These are phyloP conservation scores for Zaprionus ghesquierei DNA, from an alignment of 1,140 invertebrate species.

Conservation along the genomic window DNA sequence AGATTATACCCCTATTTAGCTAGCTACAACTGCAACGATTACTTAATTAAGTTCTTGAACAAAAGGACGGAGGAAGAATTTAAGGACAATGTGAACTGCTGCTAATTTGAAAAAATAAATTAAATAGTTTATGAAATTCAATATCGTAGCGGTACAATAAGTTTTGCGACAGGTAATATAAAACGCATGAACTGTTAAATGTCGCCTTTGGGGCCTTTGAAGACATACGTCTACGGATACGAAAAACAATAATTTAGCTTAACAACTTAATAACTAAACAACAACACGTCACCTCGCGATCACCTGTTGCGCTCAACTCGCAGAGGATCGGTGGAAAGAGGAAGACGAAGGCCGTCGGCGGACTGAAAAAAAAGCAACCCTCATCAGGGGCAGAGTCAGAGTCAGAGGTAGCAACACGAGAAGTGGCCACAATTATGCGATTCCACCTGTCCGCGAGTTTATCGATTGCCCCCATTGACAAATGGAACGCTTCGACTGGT, in stretches of 20 bases:
- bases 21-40: background rate
- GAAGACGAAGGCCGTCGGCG: background rate
- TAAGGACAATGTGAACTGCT: background rate
- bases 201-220: conserved; percentile 48
- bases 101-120: background rate
- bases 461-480: conserved; percentile 77
- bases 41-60: background rate
- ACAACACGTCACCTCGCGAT: conserved; percentile 41
- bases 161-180: conserved; percentile 54
- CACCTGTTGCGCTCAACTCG: conserved; percentile 30
- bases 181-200: conserved; percentile 71
- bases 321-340: background rate
- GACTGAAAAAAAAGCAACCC: conserved; percentile 2
- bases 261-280: conserved; percentile 76
- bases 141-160: conserved; percentile 23
- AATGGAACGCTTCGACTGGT: conserved; percentile 66
- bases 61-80: background rate
- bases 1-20: background rate
- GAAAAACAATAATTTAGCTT: conserved; percentile 70
- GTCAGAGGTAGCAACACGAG: conserved; percentile 7
- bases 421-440: conserved; percentile 35
- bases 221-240: background rate
- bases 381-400: background rate
- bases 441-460: conserved; percentile 76
- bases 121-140: conserved; percentile 10